phyloP scores from a whole-genome alignment of 37 sponge, comb jelly and placozoan genomes.

The Axinella damicornis region DNA sequence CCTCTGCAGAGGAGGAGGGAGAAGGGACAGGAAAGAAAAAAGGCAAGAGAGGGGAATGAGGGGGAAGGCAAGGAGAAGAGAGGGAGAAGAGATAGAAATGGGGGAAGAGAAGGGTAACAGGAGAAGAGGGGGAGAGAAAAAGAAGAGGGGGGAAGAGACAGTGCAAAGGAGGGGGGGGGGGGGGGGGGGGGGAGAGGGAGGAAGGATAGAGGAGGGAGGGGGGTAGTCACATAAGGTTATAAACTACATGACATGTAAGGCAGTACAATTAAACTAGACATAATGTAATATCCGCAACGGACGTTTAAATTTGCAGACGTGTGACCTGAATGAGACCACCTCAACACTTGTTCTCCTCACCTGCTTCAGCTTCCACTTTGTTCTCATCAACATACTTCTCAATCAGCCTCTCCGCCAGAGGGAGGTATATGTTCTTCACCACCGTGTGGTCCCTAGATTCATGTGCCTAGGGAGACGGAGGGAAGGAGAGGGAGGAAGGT shows the following conservation, averaged over 20 bases:
- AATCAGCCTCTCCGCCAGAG: slow-evolving; percentile 89
- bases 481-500: too few relatives aligned
- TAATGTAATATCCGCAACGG: too few relatives aligned
- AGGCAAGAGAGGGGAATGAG: not conserved
- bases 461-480: slow-evolving; percentile 34
- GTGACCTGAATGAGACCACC: too few relatives aligned
- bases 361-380: slow-evolving; percentile 82
- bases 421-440: slow-evolving; percentile 69
- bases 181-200: too few relatives aligned
- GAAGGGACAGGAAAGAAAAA: not conserved
- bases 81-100: not conserved
- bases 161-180: not conserved
- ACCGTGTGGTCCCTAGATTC: slow-evolving; percentile 14
- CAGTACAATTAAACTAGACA: too few relatives aligned
- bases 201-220: not conserved
- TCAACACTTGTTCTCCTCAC: slow-evolving; percentile 16
- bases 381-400: slow-evolving; percentile 76
- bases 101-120: not conserved
- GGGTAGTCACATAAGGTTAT: too few relatives aligned
- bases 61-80: not conserved
- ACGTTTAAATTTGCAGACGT: too few relatives aligned
- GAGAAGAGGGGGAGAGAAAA: too few relatives aligned
- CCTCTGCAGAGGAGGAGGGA: slow-evolving; percentile 27
- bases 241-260: too few relatives aligned
- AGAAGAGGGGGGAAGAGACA: not conserved